Evolutionary conservation across 1,140 invertebrate species (phyloP).

Genomic region (Lepidotrigona ventralis): DNA sequence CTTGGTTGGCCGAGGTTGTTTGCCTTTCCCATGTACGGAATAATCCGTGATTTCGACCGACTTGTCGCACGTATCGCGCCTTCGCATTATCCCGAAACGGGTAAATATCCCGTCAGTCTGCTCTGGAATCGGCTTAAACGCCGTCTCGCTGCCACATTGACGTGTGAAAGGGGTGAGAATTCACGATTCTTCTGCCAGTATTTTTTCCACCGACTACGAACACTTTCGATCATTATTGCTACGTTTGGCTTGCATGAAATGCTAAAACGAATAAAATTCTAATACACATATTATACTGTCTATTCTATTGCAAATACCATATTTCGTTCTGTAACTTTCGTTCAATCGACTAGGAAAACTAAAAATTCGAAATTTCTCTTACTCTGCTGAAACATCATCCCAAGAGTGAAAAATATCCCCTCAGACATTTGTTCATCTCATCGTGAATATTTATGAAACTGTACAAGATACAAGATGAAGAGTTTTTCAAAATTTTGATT

Average conservation of each 20-base stretch:
- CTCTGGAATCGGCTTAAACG: slow-evolving; percentile 58
- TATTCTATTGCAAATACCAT: too few relatives aligned
- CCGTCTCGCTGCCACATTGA: slow-evolving; percentile 48
- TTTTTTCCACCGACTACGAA: neutral
- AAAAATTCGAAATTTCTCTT: too few relatives aligned
- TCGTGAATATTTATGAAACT: too few relatives aligned
- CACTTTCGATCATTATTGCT: neutral
- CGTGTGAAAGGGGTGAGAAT: slow-evolving; percentile 53
- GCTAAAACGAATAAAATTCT: too few relatives aligned
- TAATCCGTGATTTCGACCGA: slow-evolving; percentile 53
- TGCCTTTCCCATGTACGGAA: slow-evolving; percentile 62
- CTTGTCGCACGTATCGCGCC: slow-evolving; percentile 49
- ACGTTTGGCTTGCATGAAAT: neutral
- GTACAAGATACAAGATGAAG: too few relatives aligned
- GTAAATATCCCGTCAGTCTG: slow-evolving; percentile 49
- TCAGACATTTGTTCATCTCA: too few relatives aligned
- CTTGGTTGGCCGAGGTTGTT: slow-evolving; percentile 38
- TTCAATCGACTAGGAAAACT: too few relatives aligned
- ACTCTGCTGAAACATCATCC: too few relatives aligned
- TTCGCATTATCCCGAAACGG: slow-evolving; percentile 55
- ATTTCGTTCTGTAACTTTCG: too few relatives aligned
- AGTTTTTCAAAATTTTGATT: too few relatives aligned
- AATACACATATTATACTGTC: too few relatives aligned
- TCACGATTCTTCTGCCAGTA: neutral
- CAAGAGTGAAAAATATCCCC: too few relatives aligned